A percentile compares a stretch with the other conserved stretches of the same genome.
These are phyloP conservation scores for Epinephelus malabaricus DNA, from an alignment of 2,797 vertebrate genomes.

Conservation along the genomic window DNA sequence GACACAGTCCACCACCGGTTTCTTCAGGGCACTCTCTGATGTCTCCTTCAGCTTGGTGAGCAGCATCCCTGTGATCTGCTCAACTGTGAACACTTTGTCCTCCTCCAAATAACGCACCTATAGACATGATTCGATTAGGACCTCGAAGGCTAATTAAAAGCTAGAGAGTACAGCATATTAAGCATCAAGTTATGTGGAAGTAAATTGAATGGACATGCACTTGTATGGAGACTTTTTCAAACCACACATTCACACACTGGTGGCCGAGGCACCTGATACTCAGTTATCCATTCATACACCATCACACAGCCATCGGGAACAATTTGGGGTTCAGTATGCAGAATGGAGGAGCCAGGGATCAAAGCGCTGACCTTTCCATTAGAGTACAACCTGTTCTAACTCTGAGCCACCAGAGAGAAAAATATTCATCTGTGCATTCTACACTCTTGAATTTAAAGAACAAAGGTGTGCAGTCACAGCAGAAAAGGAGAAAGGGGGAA, in stretches of 20 bases:
- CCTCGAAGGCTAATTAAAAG: background rate
- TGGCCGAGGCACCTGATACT: too few relatives aligned
- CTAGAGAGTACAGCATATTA: background rate
- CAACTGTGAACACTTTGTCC: constrained; percentile 94
- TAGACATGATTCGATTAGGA: constrained; percentile 7
- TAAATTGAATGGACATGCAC: too few relatives aligned
- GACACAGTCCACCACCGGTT: constrained; percentile 97
- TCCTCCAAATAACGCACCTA: constrained; percentile 98
- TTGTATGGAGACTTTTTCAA: too few relatives aligned
- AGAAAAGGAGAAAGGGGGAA: constrained; percentile 16
- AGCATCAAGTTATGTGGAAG: background rate
- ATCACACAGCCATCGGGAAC: too few relatives aligned
- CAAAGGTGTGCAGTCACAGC: constrained; percentile 34
- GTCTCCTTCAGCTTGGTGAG: constrained; percentile 97
- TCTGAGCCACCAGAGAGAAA: background rate
- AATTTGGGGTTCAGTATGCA: too few relatives aligned
- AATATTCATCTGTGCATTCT: background rate
- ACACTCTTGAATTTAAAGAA: constrained; percentile 14
- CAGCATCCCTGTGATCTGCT: constrained; percentile 97
- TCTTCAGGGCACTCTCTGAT: constrained; percentile 94
- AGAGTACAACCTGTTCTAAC: too few relatives aligned
- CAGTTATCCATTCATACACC: too few relatives aligned
- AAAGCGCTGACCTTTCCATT: too few relatives aligned
- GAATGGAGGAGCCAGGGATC: too few relatives aligned
- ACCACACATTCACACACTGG: too few relatives aligned